A percentile compares a stretch with the other conserved stretches of the same genome.
These are phyloP conservation scores for Alcis repandata DNA, from an alignment of 2,888 invertebrate genomes.

Conservation along the genomic window DNA sequence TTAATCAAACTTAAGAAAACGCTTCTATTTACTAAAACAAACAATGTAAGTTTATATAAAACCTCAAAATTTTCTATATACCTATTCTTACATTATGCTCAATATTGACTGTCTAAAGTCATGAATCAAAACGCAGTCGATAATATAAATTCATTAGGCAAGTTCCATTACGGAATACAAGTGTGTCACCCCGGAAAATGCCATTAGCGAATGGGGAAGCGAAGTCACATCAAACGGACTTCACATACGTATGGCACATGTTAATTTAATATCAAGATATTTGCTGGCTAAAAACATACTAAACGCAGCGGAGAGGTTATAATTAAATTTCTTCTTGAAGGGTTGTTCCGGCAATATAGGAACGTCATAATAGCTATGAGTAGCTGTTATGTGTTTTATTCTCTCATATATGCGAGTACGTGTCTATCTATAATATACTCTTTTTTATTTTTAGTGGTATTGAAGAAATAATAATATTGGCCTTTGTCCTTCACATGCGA, in stretches of 20 bases:
- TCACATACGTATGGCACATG: constrained; percentile 74
- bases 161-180: constrained; percentile 53
- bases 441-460: no score
- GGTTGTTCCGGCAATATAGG: constrained; percentile 50
- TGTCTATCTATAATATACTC: not conserved
- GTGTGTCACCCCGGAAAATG: constrained; percentile 76
- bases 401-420: not conserved
- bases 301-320: constrained; percentile 67
- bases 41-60: no score
- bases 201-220: constrained; percentile 76
- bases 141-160: constrained; percentile 35
- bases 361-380: not conserved
- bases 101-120: constrained; percentile 24
- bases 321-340: constrained; percentile 75
- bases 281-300: constrained; percentile 79
- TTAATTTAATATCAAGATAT: constrained; percentile 80
- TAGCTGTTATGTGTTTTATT: not conserved
- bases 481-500: not conserved
- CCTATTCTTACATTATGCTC: not conserved
- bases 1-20: no score
- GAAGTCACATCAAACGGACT: constrained; percentile 81
- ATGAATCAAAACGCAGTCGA: constrained; percentile 23
- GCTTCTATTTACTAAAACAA: no score
- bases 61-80: not conserved
- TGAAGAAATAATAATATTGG: not conserved